A percentile compares a stretch with the other conserved stretches of the same genome.
These are phyloP conservation scores for Trachymyrmex septentrionalis DNA, from an alignment of 1,140 invertebrate species.

Conservation along the genomic window DNA sequence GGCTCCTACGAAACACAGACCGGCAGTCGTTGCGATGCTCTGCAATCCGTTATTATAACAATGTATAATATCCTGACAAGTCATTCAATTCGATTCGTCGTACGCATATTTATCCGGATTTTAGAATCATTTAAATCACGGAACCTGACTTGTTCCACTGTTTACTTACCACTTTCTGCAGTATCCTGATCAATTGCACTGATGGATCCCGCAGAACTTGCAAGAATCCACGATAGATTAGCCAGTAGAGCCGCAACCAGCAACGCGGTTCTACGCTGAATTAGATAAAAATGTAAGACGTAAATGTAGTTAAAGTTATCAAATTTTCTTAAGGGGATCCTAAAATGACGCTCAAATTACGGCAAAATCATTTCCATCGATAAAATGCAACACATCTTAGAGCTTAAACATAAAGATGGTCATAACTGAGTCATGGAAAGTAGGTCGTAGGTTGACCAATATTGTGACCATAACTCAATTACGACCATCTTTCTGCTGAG, in stretches of 20 bases:
- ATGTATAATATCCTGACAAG: background rate
- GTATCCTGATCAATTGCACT: conserved; percentile 90
- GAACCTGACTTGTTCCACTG: background rate
- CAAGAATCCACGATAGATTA: conserved; percentile 90
- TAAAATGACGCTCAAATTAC: no score
- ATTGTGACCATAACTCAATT: no score
- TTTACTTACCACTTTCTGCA: conserved; percentile 93
- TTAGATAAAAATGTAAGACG: conserved; percentile 3
- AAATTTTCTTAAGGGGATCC: background rate
- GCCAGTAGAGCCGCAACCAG: conserved; percentile 89
- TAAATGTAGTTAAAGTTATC: conserved; percentile 6
- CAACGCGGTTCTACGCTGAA: conserved; percentile 86
- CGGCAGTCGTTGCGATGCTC: conserved; percentile 91
- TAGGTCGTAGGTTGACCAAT: no score
- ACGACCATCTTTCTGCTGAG: no score
- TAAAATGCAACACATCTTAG: no score
- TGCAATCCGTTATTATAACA: conserved; percentile 76
- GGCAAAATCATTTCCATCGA: no score
- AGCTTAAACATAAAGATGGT: no score
- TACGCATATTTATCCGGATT: background rate
- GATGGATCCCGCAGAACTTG: conserved; percentile 91
- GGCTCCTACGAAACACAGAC: conserved; percentile 92
- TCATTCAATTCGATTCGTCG: background rate
- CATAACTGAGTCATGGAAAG: no score
- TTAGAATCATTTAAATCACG: background rate